Evolutionary conservation across 1,140 invertebrate species (phyloP).

Genomic region (Saccostrea glomerata): DNA sequence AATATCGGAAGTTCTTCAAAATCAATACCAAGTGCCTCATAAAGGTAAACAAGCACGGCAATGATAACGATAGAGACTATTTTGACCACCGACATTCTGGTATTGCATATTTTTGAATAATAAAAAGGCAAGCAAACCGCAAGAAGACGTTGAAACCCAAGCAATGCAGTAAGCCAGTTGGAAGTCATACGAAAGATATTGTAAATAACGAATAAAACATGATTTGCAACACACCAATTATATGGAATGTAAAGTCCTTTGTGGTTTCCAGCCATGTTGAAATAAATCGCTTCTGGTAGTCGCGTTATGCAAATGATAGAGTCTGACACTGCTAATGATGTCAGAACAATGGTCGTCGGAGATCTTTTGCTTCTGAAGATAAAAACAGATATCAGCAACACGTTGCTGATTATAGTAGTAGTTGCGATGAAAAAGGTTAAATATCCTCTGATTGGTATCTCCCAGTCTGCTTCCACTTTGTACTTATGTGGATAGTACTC

Average conservation of each 20-base stretch:
- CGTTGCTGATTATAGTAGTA: slow-evolving; percentile 24
- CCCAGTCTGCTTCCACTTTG: neutral
- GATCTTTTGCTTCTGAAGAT: slow-evolving; percentile 25
- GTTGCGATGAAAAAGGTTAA: neutral
- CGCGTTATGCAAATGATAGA: slow-evolving; percentile 26
- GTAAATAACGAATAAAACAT: slow-evolving; percentile 37
- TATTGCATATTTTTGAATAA: neutral
- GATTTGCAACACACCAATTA: slow-evolving; percentile 34
- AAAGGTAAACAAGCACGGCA: slow-evolving; percentile 5
- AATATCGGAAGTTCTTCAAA: neutral
- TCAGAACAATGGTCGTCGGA: slow-evolving; percentile 18
- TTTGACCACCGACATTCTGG: neutral
- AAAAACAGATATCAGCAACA: slow-evolving; percentile 24
- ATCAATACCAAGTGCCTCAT: slow-evolving; percentile 18
- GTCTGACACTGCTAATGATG: slow-evolving; percentile 44
- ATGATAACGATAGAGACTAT: neutral
- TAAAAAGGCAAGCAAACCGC: slow-evolving; percentile 22
- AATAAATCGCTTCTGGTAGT: slow-evolving; percentile 28
- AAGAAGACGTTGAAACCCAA: slow-evolving; percentile 34
- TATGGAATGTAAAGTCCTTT: slow-evolving; percentile 26
- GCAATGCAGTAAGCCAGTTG: slow-evolving; percentile 38
- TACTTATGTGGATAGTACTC: neutral
- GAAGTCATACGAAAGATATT: slow-evolving; percentile 24
- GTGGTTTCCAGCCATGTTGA: slow-evolving; percentile 30
- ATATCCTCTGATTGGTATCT: slow-evolving; percentile 18